Evolutionary conservation across 2,888 invertebrate genomes (phyloP).

Genomic region (Drosophila nigritarsus): DNA sequence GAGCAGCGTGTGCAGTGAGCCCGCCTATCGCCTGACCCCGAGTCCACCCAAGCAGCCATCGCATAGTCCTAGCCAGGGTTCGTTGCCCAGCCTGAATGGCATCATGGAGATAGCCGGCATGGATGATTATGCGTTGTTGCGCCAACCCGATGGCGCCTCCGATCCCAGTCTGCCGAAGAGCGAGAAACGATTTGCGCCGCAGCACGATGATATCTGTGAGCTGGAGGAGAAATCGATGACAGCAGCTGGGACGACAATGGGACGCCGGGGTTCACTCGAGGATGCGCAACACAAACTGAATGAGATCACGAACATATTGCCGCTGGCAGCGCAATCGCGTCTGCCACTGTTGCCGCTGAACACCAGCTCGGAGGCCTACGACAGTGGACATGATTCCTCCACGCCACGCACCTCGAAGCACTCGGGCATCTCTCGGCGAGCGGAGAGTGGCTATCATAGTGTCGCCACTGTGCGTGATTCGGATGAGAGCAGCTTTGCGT

Average conservation of each 20-base stretch:
- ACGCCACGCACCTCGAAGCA: conserved; percentile 93
- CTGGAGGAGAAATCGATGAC: conserved; percentile 82
- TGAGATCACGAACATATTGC: conserved; percentile 73
- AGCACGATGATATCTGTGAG: conserved; percentile 82
- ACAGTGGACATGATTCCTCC: conserved; percentile 93
- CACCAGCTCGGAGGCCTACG: conserved; percentile 88
- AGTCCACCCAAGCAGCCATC: conserved; percentile 85
- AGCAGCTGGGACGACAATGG: conserved; percentile 68
- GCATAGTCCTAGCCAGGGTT: conserved; percentile 85
- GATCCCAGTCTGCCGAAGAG: conserved; percentile 91
- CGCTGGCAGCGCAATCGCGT: conserved; percentile 82
- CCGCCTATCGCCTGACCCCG: conserved; percentile 88
- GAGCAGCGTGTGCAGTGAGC: conserved; percentile 94
- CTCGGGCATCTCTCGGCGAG: conserved; percentile 91
- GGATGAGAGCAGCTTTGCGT: conserved; percentile 94
- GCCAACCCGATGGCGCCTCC: conserved; percentile 96
- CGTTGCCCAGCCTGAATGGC: conserved; percentile 88
- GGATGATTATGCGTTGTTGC: conserved; percentile 89
- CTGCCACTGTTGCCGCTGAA: conserved; percentile 84
- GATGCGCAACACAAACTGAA: conserved; percentile 74
- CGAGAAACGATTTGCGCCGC: conserved; percentile 81
- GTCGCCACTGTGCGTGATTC: conserved; percentile 91
- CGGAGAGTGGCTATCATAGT: conserved; percentile 95
- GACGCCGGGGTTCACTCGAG: conserved; percentile 80
- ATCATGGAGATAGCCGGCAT: conserved; percentile 87